phyloP scores from a whole-genome alignment of 1,140 invertebrate species.

The Radopholus similis region DNA sequence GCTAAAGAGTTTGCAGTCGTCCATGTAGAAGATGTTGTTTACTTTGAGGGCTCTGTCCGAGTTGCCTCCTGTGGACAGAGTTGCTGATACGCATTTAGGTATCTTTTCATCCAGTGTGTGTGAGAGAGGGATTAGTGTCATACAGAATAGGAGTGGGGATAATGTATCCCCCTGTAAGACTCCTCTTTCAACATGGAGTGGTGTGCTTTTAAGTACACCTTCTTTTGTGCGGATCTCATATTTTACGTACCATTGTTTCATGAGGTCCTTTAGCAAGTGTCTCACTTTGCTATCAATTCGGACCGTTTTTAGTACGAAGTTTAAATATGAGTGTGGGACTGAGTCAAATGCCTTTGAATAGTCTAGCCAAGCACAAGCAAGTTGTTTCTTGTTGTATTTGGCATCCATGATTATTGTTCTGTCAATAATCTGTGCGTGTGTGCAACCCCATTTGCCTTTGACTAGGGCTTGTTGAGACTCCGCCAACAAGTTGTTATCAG shows the following conservation, averaged over 20 bases:
- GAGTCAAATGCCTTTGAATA: conserved; percentile 35
- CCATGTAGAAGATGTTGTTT: conserved; percentile 42
- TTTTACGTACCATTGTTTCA: conserved; percentile 26
- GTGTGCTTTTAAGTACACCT: conserved; percentile 7
- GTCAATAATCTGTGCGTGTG: conserved; percentile 33
- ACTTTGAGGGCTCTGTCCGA: not conserved
- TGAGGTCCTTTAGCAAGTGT: not conserved
- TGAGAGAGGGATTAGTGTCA: conserved; percentile 17
- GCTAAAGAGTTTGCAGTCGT: conserved; percentile 32
- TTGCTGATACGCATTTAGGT: conserved; percentile 2
- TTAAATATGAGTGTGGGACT: conserved; percentile 27
- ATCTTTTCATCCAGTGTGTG: not conserved
- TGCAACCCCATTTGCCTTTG: conserved; percentile 31
- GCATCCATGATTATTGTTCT: conserved; percentile 29
- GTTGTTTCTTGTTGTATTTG: not conserved
- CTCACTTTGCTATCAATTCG: not conserved
- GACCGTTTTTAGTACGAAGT: conserved; percentile 8
- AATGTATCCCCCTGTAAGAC: conserved; percentile 41
- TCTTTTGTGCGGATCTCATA: conserved; percentile 14
- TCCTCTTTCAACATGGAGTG: conserved; percentile 18
- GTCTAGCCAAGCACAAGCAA: conserved; percentile 33
- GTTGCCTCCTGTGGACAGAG: not conserved
- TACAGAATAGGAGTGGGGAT: conserved; percentile 32
- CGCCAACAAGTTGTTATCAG: conserved; percentile 14
- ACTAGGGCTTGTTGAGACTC: conserved; percentile 8